Conservation (phyloP, 2,888 invertebrate species). For the Uloborus plumipes region DNA sequence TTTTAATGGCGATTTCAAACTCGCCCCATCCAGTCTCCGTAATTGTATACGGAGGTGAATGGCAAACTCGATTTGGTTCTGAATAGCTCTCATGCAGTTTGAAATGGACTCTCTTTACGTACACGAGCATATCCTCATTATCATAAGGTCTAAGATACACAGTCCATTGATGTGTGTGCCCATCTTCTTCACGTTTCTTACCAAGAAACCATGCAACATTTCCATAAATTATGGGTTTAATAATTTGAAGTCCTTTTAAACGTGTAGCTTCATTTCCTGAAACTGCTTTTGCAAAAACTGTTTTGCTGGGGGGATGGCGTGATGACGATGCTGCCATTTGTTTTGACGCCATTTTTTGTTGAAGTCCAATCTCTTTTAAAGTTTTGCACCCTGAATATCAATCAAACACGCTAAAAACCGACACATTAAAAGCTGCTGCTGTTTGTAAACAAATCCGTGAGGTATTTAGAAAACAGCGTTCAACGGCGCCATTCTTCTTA, state of each 20-base stretch:
- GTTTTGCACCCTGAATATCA: too few species aligned
- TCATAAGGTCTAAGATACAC: slow-evolving; percentile 94
- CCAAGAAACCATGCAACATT: slow-evolving; percentile 96
- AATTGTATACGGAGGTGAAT: slow-evolving; percentile 96
- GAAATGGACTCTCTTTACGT: slow-evolving; percentile 92
- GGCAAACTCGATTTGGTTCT: slow-evolving; percentile 89
- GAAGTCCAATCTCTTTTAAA: too few species aligned
- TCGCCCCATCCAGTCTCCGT: slow-evolving; percentile 99
- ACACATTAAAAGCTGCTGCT: too few species aligned
- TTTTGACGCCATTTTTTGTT: too few species aligned
- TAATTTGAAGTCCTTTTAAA: slow-evolving; percentile 62
- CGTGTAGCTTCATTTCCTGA: not conserved
- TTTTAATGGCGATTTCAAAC: slow-evolving; percentile 97
- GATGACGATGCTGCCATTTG: too few species aligned
- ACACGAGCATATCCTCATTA: slow-evolving; percentile 73
- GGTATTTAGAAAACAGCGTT: too few species aligned
- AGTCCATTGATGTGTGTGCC: slow-evolving; percentile 99
- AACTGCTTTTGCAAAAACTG: not conserved
- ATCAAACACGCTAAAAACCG: too few species aligned
- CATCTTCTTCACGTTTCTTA: slow-evolving; percentile 95
- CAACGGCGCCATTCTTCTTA: too few species aligned
- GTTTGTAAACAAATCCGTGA: too few species aligned
- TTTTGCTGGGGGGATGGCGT: too few species aligned
- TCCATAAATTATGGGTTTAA: slow-evolving; percentile 84
- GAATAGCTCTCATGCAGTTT: slow-evolving; percentile 97